Base-by-base conservation (phyloP, 2,797 vertebrate genomes). In the Apogon talboti region DNA sequence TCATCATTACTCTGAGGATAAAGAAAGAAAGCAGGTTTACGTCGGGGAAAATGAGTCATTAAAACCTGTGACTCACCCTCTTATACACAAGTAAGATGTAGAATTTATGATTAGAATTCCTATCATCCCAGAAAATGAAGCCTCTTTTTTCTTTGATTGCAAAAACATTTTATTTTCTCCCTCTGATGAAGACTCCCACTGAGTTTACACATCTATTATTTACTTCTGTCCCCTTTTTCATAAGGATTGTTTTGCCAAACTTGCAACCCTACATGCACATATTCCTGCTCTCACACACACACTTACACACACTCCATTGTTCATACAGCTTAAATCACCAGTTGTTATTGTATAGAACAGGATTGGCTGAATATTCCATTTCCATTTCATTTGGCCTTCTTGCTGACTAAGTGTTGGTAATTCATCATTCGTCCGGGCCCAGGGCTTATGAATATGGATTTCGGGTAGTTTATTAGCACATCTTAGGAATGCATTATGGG, bases 341-440 rank as follows among this genome's bases (percentile, higher is more conserved):
- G 61, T 56, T 66, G 64, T 78, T 74, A 50, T 33, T 48, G 60
- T 33, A 5, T 33, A 16, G 40, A 13, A 60, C 53, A 33, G 49
- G 18, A 43, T 49, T 10, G 19, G 57, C 28, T 71, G 60, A 83
- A 80, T 84, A 66, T 11, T 37, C 33, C 43, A 46, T 35, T 57
- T 81, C 45, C 60, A 69, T 83, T 86, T 85, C 48, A 71, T 84
- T 81, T 72, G 65, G 47, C 19, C 46, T 78, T 87, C 69, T 76
- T 86, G 89, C 86, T 91, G 90, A 91, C 76, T 72, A 85, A 89
- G 82, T 74, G 66, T 87, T 85, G 60, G 79, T 63, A 84, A 90
- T 84, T 85, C 49, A 82, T 83, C 70, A 66, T 55, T 76, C 43
- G 49, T 74, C 78, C 69, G 72, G 38, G 72, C 75, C 35, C 28